A percentile compares a stretch with the other conserved stretches of the same genome.
Evolutionary conservation across 2,113 vertebrate species (phyloP).

Genomic region (Loxodonta africana): DNA sequence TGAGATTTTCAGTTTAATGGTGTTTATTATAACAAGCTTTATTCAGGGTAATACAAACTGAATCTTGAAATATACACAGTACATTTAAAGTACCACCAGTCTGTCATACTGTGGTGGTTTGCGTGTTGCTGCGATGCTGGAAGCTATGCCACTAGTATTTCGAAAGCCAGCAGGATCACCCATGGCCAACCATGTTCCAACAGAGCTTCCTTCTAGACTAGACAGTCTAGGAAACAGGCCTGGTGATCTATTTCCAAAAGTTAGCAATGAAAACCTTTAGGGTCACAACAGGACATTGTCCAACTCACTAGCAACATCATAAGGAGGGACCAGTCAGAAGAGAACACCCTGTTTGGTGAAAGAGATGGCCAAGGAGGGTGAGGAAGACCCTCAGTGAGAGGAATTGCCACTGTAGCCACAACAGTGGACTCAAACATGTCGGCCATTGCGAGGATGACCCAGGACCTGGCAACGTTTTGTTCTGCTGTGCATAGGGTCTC

Average conservation of each 20-base stretch:
- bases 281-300: not conserved
- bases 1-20: not conserved
- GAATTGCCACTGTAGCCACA: not conserved
- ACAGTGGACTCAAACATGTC: no score
- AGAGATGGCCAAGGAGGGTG: not conserved
- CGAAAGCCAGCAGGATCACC: not conserved
- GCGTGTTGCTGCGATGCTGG: no score
- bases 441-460: not conserved
- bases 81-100: not conserved
- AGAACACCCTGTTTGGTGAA: not conserved
- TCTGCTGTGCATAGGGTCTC: not conserved
- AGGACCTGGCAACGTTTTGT: no score
- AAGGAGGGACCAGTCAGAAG: not conserved
- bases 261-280: not conserved
- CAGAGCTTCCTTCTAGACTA: not conserved
- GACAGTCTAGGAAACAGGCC: not conserved
- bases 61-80: not conserved
- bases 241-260: not conserved
- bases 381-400: not conserved
- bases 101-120: no score
- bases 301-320: not conserved
- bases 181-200: not conserved
- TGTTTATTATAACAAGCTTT: not conserved
- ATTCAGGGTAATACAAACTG: not conserved
- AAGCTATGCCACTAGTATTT: not conserved